These are phyloP conservation scores for Lepidostoma basale DNA, from an alignment of 1,140 invertebrate genomes.

Conservation along the genomic window DNA sequence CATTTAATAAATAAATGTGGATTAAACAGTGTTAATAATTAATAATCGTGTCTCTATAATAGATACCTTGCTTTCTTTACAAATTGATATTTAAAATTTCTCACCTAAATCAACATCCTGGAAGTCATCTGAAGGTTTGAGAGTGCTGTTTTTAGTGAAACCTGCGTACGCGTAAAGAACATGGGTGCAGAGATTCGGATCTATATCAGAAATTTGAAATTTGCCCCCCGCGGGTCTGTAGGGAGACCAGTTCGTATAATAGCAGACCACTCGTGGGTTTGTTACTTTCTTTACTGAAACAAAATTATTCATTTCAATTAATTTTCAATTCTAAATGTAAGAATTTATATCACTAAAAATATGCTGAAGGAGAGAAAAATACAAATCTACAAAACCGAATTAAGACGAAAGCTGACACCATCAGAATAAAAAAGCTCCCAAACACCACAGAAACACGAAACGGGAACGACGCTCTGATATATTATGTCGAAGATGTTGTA, in stretches of 20 bases:
- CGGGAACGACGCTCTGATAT: too few species aligned
- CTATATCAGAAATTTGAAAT: not conserved
- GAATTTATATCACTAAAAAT: not conserved
- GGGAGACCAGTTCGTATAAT: slow-evolving; percentile 94
- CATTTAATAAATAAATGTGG: too few species aligned
- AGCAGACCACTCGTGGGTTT: slow-evolving; percentile 83
- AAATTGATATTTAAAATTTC: not conserved
- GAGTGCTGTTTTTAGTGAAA: not conserved
- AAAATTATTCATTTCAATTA: not conserved
- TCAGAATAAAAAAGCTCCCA: not conserved
- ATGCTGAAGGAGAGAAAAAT: too few species aligned
- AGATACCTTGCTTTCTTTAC: not conserved
- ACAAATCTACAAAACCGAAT: not conserved
- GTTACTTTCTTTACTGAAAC: slow-evolving; percentile 44
- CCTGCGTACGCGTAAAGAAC: not conserved
- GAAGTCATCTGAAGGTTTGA: not conserved
- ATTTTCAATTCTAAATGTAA: not conserved
- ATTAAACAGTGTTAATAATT: not conserved
- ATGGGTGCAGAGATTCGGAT: not conserved
- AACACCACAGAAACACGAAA: not conserved
- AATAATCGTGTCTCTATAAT: not conserved
- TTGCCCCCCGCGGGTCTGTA: slow-evolving; percentile 75
- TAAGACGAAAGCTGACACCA: not conserved
- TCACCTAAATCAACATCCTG: not conserved
- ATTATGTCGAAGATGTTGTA: too few species aligned